Conservation (phyloP, 1,140 invertebrate genomes). For the Hycleus phaleratus region DNA sequence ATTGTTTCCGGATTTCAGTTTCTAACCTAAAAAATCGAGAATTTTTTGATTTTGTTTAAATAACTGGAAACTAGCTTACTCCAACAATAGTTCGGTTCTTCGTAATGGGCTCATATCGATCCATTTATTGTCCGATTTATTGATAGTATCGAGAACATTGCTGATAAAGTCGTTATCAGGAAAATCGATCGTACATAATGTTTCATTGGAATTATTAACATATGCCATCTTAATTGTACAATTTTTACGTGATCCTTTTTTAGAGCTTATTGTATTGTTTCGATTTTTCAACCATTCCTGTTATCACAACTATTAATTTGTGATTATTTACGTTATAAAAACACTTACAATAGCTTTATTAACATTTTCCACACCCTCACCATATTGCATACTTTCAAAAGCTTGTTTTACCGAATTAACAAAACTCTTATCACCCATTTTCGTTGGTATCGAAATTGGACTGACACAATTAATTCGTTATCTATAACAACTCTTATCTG, state of each 20-base stretch:
- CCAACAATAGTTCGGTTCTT: slow-evolving; percentile 9
- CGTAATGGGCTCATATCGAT: slow-evolving; percentile 7
- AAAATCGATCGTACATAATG: slow-evolving; percentile 8
- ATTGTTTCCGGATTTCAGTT: slow-evolving; percentile 23
- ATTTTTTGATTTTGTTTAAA: slow-evolving; percentile 1
- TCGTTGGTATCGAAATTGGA: neutral
- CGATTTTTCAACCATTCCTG: slow-evolving; percentile 23
- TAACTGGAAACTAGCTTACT: slow-evolving; percentile 7
- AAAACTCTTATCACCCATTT: slow-evolving; percentile 5
- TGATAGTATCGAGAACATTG: neutral
- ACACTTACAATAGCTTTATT: slow-evolving; percentile 23
- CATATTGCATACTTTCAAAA: slow-evolving; percentile 28
- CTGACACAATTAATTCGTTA: neutral
- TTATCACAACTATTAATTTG: no score
- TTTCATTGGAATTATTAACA: slow-evolving; percentile 3
- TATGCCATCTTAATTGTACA: slow-evolving; percentile 2
- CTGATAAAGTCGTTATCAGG: neutral
- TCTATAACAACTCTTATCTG: neutral
- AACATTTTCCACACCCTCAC: slow-evolving; percentile 16
- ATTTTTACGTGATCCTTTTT: neutral
- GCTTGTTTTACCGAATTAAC: slow-evolving; percentile 17
- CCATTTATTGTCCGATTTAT: slow-evolving; percentile 3
- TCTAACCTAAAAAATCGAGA: slow-evolving; percentile 24
- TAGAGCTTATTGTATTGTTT: neutral
- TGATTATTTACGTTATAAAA: neutral